Base-by-base conservation (phyloP, 2,888 invertebrate genomes). In the Liodrosophila aerea region DNA sequence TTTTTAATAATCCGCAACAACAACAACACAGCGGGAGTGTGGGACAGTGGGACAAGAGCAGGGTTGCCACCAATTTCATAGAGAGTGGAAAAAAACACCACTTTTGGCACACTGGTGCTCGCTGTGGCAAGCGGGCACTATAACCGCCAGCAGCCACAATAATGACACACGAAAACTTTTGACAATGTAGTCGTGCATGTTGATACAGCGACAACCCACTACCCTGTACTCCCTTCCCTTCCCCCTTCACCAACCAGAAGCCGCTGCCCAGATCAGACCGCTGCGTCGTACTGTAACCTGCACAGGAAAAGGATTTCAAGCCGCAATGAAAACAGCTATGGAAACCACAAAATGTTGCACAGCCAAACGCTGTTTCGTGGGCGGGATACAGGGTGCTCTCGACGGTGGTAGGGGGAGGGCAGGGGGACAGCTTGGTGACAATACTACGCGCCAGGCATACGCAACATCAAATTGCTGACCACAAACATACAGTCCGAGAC, bases 251-350 rank as follows among this genome's bases (percentile, higher is more conserved):
- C 8, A 5, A 15, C 9, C 13, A 22, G n/a, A 16, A n/a, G 12
- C 39, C 34, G 12, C n/a, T n/a, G n/a, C n/a, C n/a, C n/a, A n/a
- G n/a, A n/a, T 34, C 40, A n/a, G 27, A 27, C 40, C 16, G 16
- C 8, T 30, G 33, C 31, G 45, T 37, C 50, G 49, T 40, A 44
- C 64, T 50, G 64, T 46, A 40, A 65, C 51, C 36, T 37, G 15
- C 36, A 36, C 9, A 63, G 82, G 66, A 81, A 78, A 81, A 84
- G 85, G 82, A 78, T 77, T 81, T 84, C 82, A 2, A 59, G 82
- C 85, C 77, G 58, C 85, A 78, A 77, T 64, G 85, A 78, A 84
- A 78, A 78, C 85, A 84, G 85, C 77, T 77, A 81, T 81, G 78
- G 64, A 81, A 84, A 66, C 78, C 78, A 64, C 78, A 78, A 82